Conservation (phyloP, 2,888 invertebrate species). For the Xylophagus ater region DNA sequence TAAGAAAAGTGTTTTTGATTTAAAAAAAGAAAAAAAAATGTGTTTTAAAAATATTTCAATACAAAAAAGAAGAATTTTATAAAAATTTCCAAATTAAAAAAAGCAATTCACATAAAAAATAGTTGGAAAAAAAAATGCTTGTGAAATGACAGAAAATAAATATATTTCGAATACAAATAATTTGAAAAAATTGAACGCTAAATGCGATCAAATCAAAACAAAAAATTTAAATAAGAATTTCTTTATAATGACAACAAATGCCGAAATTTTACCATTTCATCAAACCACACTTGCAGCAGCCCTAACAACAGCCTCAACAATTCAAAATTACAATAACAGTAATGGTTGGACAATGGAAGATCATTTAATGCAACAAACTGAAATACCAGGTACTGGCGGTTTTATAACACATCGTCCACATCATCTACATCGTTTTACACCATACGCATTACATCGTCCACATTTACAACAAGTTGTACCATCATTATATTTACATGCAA, state of each 20-base stretch:
- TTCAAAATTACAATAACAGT: conserved; percentile 26
- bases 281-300: conserved; percentile 35
- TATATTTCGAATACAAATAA: no score
- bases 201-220: no score
- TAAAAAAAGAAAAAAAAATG: no score
- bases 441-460: conserved; percentile 57
- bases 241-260: conserved; percentile 31
- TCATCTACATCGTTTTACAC: conserved; percentile 42
- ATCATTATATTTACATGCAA: conserved; percentile 20
- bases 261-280: conserved; percentile 35
- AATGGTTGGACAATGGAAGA: conserved; percentile 20
- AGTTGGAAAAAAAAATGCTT: no score
- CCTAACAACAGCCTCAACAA: conserved; percentile 31
- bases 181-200: no score
- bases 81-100: no score
- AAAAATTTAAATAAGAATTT: not conserved
- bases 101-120: no score
- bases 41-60: no score
- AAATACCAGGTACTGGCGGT: conserved; percentile 33
- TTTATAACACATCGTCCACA: conserved; percentile 31
- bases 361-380: conserved; percentile 33
- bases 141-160: no score
- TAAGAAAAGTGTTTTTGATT: no score
- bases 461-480: conserved; percentile 36
- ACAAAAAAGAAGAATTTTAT: no score